A percentile compares a stretch with the other conserved stretches of the same genome.
These are phyloP conservation scores for Polietes domitor DNA, from an alignment of 2,888 invertebrate species.

Conservation along the genomic window DNA sequence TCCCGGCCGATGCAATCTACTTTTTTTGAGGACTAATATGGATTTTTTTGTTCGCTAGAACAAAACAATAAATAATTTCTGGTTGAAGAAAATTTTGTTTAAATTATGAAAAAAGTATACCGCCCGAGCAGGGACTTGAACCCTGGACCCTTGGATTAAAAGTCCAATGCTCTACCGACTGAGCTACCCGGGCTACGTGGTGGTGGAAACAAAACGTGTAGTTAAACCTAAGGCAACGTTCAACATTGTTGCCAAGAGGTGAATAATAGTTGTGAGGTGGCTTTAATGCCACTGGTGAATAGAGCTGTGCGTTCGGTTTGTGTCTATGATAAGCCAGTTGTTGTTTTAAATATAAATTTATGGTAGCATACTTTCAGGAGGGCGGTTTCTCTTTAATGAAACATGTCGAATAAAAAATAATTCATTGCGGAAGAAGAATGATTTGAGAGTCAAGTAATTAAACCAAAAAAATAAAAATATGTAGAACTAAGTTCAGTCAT, in stretches of 20 bases:
- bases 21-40: neutral
- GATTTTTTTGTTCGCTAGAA: too few relatives aligned
- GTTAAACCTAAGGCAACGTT: neutral
- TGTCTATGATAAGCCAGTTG: conserved; percentile 5
- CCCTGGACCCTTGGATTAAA: conserved; percentile 77
- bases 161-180: conserved; percentile 77
- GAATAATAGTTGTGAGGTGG: neutral
- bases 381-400: too few relatives aligned
- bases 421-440: too few relatives aligned
- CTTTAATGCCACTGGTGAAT: neutral
- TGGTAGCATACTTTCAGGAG: too few relatives aligned
- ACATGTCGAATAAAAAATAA: too few relatives aligned
- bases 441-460: too few relatives aligned
- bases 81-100: neutral
- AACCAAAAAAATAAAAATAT: too few relatives aligned
- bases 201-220: neutral
- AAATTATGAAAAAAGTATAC: conserved; percentile 11
- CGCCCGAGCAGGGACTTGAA: conserved; percentile 74
- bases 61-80: too few relatives aligned
- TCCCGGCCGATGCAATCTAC: conserved; percentile 70
- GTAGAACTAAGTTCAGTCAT: too few relatives aligned
- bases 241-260: neutral
- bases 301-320: neutral
- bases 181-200: conserved; percentile 72
- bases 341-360: too few relatives aligned